Conservation (phyloP, 1,140 invertebrate species). For the Drosophila fuyamai region DNA sequence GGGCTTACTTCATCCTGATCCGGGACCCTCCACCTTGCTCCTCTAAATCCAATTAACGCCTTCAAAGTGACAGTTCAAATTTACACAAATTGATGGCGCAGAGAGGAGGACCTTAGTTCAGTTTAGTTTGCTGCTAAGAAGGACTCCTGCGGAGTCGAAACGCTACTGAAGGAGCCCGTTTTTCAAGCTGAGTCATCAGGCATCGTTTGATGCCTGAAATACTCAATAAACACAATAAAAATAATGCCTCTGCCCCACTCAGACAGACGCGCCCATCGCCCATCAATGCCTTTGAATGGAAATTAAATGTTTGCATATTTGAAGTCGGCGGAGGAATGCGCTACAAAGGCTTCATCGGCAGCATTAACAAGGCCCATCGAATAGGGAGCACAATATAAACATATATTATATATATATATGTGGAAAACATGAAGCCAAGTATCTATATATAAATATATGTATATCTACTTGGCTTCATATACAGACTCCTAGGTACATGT, state of each 20-base stretch:
- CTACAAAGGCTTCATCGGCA: constrained; percentile 44
- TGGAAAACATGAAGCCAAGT: no score
- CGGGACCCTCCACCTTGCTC: constrained; percentile 26
- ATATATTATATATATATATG: constrained; percentile 5
- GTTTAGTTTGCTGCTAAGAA: constrained; percentile 28
- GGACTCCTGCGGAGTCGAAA: neutral
- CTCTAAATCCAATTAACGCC: constrained; percentile 81
- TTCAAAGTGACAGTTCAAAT: constrained; percentile 83
- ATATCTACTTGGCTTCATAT: neutral
- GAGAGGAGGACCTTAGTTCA: neutral
- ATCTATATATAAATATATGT: constrained; percentile 3
- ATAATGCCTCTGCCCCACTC: constrained; percentile 38
- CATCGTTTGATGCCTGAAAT: constrained; percentile 71
- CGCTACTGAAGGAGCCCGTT: neutral
- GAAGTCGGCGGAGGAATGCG: constrained; percentile 69
- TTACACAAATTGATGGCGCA: constrained; percentile 74
- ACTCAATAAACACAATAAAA: constrained; percentile 81
- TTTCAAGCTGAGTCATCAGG: constrained; percentile 64
- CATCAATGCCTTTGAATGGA: constrained; percentile 30
- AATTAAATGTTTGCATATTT: constrained; percentile 80
- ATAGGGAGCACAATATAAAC: constrained; percentile 5
- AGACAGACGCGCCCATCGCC: constrained; percentile 2
- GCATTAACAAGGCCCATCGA: constrained; percentile 11
- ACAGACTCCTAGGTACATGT: neutral
- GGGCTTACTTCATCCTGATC: constrained; percentile 13